Conservation (phyloP, 2,113 vertebrate genomes). For the Thunnus maccoyii region DNA sequence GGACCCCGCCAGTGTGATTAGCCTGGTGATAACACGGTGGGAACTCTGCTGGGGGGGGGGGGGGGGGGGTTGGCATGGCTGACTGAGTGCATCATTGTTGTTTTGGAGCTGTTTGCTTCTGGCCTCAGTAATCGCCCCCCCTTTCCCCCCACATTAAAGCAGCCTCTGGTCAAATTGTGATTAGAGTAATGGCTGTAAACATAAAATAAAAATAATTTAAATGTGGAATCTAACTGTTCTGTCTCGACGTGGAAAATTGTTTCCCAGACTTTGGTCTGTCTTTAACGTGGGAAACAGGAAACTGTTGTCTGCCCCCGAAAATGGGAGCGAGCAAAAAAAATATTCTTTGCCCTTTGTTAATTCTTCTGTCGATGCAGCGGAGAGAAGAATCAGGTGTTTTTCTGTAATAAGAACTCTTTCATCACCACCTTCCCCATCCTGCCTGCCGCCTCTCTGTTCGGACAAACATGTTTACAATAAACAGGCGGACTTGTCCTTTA, state of each 20-base stretch:
- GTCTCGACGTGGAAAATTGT: slow-evolving; percentile 23
- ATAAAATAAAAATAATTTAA: slow-evolving; percentile 37
- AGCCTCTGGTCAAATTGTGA: slow-evolving; percentile 31
- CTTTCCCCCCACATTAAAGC: slow-evolving; percentile 17
- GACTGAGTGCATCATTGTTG: slow-evolving; percentile 4
- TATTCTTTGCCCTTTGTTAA: slow-evolving; percentile 54
- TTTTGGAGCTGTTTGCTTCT: slow-evolving; percentile 27
- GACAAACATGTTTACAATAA: slow-evolving; percentile 59
- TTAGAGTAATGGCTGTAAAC: slow-evolving; percentile 47
- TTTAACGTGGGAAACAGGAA: slow-evolving; percentile 79
- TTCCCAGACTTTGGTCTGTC: slow-evolving; percentile 61
- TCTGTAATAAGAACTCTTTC: slow-evolving; percentile 39
- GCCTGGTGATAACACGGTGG: slow-evolving; percentile 13
- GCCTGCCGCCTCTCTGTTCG: slow-evolving; percentile 17
- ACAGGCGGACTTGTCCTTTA: slow-evolving; percentile 46
- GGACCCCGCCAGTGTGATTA: slow-evolving; percentile 7
- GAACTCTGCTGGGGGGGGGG: slow-evolving; percentile 6
- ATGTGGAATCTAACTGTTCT: slow-evolving; percentile 5
- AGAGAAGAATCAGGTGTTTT: slow-evolving; percentile 48
- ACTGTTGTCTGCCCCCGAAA: slow-evolving; percentile 50
- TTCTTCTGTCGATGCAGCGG: slow-evolving; percentile 61
- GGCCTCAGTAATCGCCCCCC: slow-evolving; percentile 31
- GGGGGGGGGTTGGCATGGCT: slow-evolving; percentile 2
- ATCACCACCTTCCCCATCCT: slow-evolving; percentile 30
- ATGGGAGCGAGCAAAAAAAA: slow-evolving; percentile 16